Evolutionary conservation across 2,797 vertebrate species (phyloP).

Genomic region (Syndactyla subalaris): DNA sequence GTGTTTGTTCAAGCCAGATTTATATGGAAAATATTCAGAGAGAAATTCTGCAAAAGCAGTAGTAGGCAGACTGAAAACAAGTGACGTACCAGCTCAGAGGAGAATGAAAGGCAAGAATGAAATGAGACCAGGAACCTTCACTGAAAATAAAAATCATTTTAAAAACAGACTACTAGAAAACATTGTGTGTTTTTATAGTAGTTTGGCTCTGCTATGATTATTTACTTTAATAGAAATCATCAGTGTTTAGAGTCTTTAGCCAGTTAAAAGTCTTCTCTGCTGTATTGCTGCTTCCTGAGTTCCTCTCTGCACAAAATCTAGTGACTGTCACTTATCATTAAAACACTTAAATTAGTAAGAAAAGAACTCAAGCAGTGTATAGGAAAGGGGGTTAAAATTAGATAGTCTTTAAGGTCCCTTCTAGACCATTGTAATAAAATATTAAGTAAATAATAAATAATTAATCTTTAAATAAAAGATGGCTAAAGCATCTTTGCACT

Average conservation of each 20-base stretch:
- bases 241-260: too few relatives aligned
- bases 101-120: background rate
- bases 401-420: too few relatives aligned
- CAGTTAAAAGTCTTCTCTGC: too few relatives aligned
- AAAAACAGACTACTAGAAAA: background rate
- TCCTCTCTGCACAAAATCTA: too few relatives aligned
- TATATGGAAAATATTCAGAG: slow-evolving; percentile 18
- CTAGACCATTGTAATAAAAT: too few relatives aligned
- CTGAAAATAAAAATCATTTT: background rate
- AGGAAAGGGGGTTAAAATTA: too few relatives aligned
- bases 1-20: background rate
- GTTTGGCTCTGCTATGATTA: background rate
- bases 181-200: background rate
- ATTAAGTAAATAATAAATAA: background rate
- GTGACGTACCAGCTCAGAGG: background rate
- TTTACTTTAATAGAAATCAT: background rate
- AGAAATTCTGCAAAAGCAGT: background rate
- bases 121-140: background rate
- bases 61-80: background rate
- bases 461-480: background rate
- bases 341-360: too few relatives aligned
- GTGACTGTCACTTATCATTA: too few relatives aligned
- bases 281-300: too few relatives aligned
- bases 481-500: background rate
- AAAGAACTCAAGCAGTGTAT: too few relatives aligned